These are phyloP conservation scores for Sapajus apella DNA, from an alignment of 2,113 vertebrate species.

Conservation along the genomic window DNA sequence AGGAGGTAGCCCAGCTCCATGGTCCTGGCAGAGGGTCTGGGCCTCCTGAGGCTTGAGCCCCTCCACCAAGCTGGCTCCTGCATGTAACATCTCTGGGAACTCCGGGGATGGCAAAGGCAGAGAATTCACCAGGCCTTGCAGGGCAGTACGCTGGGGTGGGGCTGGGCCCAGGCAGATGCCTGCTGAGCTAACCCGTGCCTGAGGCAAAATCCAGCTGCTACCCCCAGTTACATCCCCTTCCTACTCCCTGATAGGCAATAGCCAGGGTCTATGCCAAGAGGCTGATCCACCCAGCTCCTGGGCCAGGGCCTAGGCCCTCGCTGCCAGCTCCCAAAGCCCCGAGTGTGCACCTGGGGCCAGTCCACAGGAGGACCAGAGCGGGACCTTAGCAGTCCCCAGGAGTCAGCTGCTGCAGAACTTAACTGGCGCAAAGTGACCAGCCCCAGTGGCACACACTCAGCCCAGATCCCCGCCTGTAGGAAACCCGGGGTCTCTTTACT, in stretches of 20 bases:
- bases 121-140: no score
- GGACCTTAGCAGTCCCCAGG: not conserved
- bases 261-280: not conserved
- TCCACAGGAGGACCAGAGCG: rapidly evolving
- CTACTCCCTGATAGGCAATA: not conserved
- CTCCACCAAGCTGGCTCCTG: not conserved
- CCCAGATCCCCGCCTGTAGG: not conserved
- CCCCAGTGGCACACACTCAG: not conserved
- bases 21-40: not conserved
- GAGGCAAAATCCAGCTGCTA: not conserved
- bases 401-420: not conserved
- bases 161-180: not conserved
- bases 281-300: not conserved
- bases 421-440: not conserved
- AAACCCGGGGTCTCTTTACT: not conserved
- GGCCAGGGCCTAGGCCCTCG: not conserved
- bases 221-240: not conserved
- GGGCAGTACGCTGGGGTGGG: not conserved
- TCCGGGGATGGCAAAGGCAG: not conserved
- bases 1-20: not conserved
- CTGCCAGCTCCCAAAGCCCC: not conserved
- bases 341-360: not conserved
- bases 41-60: not conserved
- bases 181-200: not conserved
- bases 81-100: not conserved